Evolutionary conservation across 2,797 vertebrate species (phyloP).

Genomic region (Argentina silus): DNA sequence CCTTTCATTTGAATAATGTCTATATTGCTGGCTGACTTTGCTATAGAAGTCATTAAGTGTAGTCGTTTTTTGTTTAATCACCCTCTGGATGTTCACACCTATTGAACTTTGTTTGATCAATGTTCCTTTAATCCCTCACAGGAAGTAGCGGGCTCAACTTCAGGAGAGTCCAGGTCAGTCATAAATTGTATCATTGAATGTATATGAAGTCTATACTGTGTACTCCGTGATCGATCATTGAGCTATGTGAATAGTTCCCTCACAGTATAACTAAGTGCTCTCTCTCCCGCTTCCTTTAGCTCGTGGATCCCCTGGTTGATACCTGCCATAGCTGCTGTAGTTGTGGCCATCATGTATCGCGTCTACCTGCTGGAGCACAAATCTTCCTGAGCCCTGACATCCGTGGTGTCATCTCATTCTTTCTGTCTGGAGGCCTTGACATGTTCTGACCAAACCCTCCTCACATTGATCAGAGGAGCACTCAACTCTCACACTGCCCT

Average conservation of each 20-base stretch:
- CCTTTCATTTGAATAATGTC: too few species aligned
- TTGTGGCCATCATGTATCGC: slow-evolving; percentile 88
- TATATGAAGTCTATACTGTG: not conserved
- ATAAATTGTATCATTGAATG: not conserved
- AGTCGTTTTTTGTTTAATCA: too few species aligned
- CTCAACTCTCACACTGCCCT: slow-evolving; percentile 21
- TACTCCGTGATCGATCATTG: not conserved
- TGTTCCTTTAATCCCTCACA: slow-evolving; percentile 30
- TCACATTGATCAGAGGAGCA: slow-evolving; percentile 35
- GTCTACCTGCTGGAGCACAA: slow-evolving; percentile 85
- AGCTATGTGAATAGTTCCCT: not conserved
- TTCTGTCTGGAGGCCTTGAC: slow-evolving; percentile 73
- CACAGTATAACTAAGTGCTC: not conserved
- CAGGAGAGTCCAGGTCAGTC: slow-evolving; percentile 68
- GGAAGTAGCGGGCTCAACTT: slow-evolving; percentile 55
- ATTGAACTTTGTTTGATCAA: not conserved
- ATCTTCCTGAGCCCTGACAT: slow-evolving; percentile 73
- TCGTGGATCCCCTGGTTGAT: slow-evolving; percentile 90
- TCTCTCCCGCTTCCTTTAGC: slow-evolving; percentile 52
- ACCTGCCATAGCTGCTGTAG: slow-evolving; percentile 79
- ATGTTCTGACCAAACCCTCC: slow-evolving; percentile 66
- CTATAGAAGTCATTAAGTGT: too few species aligned
- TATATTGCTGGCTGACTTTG: too few species aligned
- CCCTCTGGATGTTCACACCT: not conserved
- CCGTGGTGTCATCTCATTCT: slow-evolving; percentile 38